Evolutionary conservation across 2,888 invertebrate genomes (phyloP), one percentile per base, ranked within the genome.

Genomic region (Aporophyla nigra): DNA sequence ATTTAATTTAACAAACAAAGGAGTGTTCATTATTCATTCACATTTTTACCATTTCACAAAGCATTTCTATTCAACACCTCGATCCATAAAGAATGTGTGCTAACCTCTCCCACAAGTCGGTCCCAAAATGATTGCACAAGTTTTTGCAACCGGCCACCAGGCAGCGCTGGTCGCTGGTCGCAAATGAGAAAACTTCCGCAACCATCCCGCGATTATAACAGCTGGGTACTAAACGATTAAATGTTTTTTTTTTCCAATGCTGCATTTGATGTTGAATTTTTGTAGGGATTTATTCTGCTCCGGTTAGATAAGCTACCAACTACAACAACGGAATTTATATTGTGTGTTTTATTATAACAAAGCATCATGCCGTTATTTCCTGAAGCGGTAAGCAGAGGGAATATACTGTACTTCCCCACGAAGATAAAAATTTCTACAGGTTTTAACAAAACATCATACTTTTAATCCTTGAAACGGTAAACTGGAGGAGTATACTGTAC

Each of bases 141-240:
- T 87, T 88, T 80, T 80, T 80, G 75, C 80, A 76, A 82, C 75
- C 63, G 68, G 71, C 76, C 86, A 74, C 70, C 79, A 75, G 71
- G 56, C 74, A 56, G 76, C 68, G 66, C 62, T 80, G 74, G 73
- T 72, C 62, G 71, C 65, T 63, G 46, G 78, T 78, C 77, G 83
- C 81, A 89, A 88, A 88, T 88, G 88, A 88, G 88, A 89, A 88
- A 88, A 88, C 88, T 88, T 88, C 68, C 43, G 19, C 21, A 78
- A 84, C 88, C 80, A 82, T 80, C 58, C 69, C 75, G 70, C 68
- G 76, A 77, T 76, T 80, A 82, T 83, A 80, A 74, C 82, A 83
- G 80, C 76, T 83, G 76, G 73, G 63, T 65, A 71, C 68, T 71
- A 79, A 83, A 73, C 46, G 67, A 53, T 83, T 79, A 68, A 33